phyloP scores from a whole-genome alignment of 1,140 invertebrate species.

The Pararge aegeria region DNA sequence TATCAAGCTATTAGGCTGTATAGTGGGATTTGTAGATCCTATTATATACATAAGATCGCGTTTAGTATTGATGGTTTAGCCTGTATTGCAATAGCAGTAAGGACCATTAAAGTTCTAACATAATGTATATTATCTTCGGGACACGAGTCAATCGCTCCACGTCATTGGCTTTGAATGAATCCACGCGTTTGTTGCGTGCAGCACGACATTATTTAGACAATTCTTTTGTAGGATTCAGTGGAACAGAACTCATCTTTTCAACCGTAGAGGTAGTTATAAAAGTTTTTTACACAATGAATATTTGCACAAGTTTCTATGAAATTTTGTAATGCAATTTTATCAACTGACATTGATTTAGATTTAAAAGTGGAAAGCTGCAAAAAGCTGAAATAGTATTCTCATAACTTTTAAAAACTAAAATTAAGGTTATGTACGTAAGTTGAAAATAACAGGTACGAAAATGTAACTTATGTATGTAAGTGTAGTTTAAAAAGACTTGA shows the following conservation, averaged over 20 bases:
- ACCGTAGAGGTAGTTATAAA: neutral
- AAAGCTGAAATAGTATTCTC: too few relatives aligned
- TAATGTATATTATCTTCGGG: conserved; percentile 5
- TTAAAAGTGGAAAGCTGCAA: too few relatives aligned
- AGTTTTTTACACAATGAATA: too few relatives aligned
- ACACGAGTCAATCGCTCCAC: conserved; percentile 52
- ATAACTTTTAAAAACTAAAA: too few relatives aligned
- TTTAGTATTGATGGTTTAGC: neutral
- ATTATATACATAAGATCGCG: conserved; percentile 26
- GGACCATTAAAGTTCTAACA: neutral
- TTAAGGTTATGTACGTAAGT: too few relatives aligned
- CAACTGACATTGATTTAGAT: too few relatives aligned
- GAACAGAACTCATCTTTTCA: conserved; percentile 5
- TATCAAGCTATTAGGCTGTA: conserved; percentile 21
- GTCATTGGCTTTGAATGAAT: conserved; percentile 66
- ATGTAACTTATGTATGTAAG: too few relatives aligned
- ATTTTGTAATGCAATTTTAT: too few relatives aligned
- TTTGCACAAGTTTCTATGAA: too few relatives aligned
- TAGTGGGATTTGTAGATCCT: conserved; percentile 34
- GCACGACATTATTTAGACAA: conserved; percentile 47
- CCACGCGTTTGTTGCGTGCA: conserved; percentile 57
- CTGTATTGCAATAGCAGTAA: conserved; percentile 3
- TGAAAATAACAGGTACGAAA: too few relatives aligned
- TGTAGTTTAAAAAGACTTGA: too few relatives aligned
- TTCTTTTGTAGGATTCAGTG: conserved; percentile 11